Evolutionary conservation across 2,113 vertebrate species (phyloP).

Genomic region (Sigmodon hispidus): DNA sequence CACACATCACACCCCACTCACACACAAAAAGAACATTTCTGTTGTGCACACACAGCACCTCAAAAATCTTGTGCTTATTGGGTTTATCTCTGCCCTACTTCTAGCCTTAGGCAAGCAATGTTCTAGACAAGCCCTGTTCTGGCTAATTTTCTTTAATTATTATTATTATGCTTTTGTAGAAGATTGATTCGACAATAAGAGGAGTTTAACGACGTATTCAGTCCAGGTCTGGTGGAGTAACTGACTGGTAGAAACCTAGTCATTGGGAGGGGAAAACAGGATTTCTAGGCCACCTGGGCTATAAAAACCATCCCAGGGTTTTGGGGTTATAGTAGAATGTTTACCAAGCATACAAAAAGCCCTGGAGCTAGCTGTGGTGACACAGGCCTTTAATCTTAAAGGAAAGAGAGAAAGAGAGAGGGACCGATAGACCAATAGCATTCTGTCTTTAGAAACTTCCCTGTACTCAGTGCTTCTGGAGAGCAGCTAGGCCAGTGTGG

Average conservation of each 20-base stretch:
- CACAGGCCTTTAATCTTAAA: neutral
- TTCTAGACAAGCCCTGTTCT: neutral
- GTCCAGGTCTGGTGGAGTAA: neutral
- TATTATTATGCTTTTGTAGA: conserved; percentile 30
- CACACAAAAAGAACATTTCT: neutral
- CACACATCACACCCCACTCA: too few species aligned
- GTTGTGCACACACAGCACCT: neutral
- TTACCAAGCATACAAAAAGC: neutral
- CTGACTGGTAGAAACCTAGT: neutral
- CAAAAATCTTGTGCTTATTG: neutral
- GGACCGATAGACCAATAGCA: neutral
- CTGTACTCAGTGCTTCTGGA: neutral
- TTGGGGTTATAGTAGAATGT: neutral
- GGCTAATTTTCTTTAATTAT: neutral
- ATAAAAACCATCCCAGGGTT: neutral
- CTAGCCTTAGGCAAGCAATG: neutral
- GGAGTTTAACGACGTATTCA: conserved; percentile 27
- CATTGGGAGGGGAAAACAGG: neutral
- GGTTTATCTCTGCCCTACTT: neutral
- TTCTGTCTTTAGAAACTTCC: conserved; percentile 23
- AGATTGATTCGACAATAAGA: conserved; percentile 1
- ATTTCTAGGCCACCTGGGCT: neutral
- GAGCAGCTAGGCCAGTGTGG: neutral
- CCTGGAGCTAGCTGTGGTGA: neutral
- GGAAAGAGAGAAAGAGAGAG: neutral